Evolutionary conservation across 2,888 invertebrate genomes (phyloP).

Genomic region (Arrhopalites spinosus): DNA sequence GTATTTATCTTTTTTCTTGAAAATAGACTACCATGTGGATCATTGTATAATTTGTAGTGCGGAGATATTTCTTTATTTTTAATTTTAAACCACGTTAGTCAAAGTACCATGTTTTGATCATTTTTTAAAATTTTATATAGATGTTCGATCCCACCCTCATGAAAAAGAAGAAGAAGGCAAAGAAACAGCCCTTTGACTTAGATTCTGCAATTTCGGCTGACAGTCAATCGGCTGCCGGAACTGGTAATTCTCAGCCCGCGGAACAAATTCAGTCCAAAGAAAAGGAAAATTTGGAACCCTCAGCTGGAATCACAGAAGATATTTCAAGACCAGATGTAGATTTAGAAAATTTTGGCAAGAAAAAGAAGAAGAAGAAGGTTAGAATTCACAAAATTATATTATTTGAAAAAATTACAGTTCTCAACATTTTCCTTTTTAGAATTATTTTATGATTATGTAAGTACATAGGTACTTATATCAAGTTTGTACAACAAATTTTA

Average conservation of each 20-base stretch:
- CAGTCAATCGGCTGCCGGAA: conserved; percentile 54
- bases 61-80: not conserved
- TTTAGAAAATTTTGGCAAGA: conserved; percentile 70
- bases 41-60: too few species aligned
- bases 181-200: conserved; percentile 91
- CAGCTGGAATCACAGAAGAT: conserved; percentile 62
- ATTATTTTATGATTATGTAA: too few species aligned
- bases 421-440: too few species aligned
- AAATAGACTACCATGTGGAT: not conserved
- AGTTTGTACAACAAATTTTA: too few species aligned
- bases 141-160: conserved; percentile 82
- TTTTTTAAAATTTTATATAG: conserved; percentile 60
- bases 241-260: conserved; percentile 10
- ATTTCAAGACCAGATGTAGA: conserved; percentile 16
- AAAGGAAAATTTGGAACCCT: conserved; percentile 63
- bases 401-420: too few species aligned
- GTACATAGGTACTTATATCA: too few species aligned
- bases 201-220: conserved; percentile 76
- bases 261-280: conserved; percentile 60
- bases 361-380: conserved; percentile 88
- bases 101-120: not conserved
- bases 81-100: not conserved
- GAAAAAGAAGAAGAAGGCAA: conserved; percentile 89
- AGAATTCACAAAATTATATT: conserved; percentile 91
- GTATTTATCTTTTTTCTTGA: conserved; percentile 59